Conservation (phyloP, 92 coral and sea anemone species). For the Chrysogorgia sp. region DNA sequence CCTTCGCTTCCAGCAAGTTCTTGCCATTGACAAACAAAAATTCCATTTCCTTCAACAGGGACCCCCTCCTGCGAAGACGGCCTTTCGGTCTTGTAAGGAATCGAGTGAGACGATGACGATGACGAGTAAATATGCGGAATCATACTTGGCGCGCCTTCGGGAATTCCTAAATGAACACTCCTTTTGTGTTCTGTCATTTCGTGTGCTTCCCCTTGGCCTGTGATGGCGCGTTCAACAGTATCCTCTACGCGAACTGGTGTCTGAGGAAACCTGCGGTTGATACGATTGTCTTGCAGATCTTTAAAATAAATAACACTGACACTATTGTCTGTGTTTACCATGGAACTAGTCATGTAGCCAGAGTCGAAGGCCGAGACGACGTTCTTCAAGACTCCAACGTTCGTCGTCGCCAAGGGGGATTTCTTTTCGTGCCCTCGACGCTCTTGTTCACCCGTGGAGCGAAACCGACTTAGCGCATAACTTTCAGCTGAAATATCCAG, state of each 20-base stretch:
- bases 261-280: conserved; percentile 47
- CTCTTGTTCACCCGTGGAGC: conserved; percentile 33
- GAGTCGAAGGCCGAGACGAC: neutral
- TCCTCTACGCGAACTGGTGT: conserved; percentile 44
- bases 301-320: conserved; percentile 41
- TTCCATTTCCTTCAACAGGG: conserved; percentile 10
- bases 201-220: conserved; percentile 4
- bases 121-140: conserved; percentile 41
- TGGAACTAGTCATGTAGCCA: neutral
- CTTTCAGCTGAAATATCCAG: neutral
- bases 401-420: neutral
- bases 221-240: neutral
- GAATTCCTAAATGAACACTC: neutral
- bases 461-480: neutral
- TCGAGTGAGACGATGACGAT: conserved; percentile 3
- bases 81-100: conserved; percentile 12
- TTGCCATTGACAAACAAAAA: conserved; percentile 84
- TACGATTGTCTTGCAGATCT: conserved; percentile 29
- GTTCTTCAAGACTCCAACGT: conserved; percentile 1
- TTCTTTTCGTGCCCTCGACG: conserved; percentile 13
- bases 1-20: conserved; percentile 56
- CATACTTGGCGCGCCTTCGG: conserved; percentile 45
- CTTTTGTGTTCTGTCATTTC: neutral
- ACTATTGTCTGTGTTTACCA: conserved; percentile 19
- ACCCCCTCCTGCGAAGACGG: conserved; percentile 39